These are phyloP conservation scores for Mamestra configurata DNA, from an alignment of 1,140 invertebrate species.

Conservation along the genomic window DNA sequence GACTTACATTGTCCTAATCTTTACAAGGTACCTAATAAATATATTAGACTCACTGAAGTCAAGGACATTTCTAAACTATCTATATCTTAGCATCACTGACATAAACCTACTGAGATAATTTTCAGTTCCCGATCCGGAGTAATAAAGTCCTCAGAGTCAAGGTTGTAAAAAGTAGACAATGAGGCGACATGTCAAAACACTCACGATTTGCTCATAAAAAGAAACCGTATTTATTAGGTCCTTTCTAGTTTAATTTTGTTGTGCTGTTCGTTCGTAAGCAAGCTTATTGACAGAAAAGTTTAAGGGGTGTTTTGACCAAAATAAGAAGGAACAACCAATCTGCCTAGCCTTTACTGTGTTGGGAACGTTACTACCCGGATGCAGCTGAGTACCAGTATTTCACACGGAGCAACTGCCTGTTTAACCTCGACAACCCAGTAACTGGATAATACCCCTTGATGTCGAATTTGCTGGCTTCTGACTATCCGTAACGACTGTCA, in stretches of 20 bases:
- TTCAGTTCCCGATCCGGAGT: constrained; percentile 12
- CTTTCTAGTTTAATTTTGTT: background rate
- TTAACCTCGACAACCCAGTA: too few species aligned
- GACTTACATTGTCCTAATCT: background rate
- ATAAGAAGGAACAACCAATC: background rate
- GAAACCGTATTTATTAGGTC: background rate
- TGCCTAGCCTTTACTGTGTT: too few species aligned
- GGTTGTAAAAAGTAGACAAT: constrained; percentile 12
- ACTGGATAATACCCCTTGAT: too few species aligned
- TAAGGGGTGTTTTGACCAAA: background rate
- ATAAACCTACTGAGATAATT: constrained; percentile 19
- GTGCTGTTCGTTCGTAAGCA: background rate
- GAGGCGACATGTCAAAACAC: constrained; percentile 20
- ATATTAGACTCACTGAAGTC: background rate
- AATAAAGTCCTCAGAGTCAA: constrained; percentile 9
- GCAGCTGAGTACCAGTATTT: too few species aligned
- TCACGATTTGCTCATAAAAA: constrained; percentile 6
- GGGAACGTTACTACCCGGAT: too few species aligned
- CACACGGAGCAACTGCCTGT: too few species aligned
- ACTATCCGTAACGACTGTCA: too few species aligned
- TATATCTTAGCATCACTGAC: background rate
- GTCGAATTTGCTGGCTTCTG: too few species aligned
- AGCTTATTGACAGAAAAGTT: background rate
- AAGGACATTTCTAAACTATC: background rate
- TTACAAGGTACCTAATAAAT: background rate